Evolutionary conservation across 2,113 vertebrate species (phyloP).

Genomic region (Piprites chloris): DNA sequence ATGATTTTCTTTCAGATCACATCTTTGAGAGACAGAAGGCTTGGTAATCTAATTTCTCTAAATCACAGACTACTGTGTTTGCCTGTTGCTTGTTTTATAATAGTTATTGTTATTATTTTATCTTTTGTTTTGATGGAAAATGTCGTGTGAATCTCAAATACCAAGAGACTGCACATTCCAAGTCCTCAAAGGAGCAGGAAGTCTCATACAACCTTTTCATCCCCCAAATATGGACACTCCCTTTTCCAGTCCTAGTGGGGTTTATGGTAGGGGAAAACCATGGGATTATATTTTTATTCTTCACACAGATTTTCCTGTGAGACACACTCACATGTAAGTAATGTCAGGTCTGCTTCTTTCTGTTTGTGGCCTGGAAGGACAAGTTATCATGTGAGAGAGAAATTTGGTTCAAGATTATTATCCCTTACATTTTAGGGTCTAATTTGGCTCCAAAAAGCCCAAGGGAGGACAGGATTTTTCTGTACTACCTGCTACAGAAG

Average conservation of each 20-base stretch:
- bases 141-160: background rate
- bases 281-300: background rate
- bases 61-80: slow-evolving; percentile 22
- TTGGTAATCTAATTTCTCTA: slow-evolving; percentile 34
- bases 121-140: background rate
- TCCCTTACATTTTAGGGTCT: background rate
- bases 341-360: background rate
- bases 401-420: background rate
- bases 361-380: background rate
- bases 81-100: slow-evolving; percentile 1
- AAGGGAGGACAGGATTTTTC: background rate
- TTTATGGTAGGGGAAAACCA: background rate
- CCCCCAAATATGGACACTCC: accelerated
- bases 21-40: slow-evolving; percentile 27
- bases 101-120: background rate
- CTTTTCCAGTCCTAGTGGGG: background rate
- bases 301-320: background rate
- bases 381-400: background rate
- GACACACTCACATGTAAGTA: background rate
- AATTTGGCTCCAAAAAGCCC: background rate
- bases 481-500: background rate
- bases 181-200: background rate
- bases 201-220: background rate
- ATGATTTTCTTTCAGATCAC: slow-evolving; percentile 36
- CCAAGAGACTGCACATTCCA: background rate